Evolutionary conservation across 2,888 invertebrate genomes (phyloP), one percentile per base, ranked within the genome.

Genomic region (Apamea sordens): DNA sequence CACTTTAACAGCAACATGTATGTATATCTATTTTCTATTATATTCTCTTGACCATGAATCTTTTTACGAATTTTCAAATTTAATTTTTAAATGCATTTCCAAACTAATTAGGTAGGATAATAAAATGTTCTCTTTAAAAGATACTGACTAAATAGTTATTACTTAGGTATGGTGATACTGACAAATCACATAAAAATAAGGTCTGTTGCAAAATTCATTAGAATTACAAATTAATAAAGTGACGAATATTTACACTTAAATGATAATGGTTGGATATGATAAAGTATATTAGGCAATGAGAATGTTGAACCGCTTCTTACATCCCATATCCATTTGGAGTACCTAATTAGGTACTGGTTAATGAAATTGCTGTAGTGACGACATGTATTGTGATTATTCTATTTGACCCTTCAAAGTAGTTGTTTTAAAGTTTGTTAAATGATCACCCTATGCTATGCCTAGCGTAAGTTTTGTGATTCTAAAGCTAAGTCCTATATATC

Each of bases 401-500:
- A 92, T 93, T 92, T 93, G 93, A 92, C 91, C 94, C 92, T 92
- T 94, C 89, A 92, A 91, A 80, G 93, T 94, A 94, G 94, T 92
- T 92, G 92, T 93, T 94, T 94, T 89, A 89, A 92, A 92, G 90
- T 91, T 93, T 88, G 92, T 92, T 92, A 92, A 89, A 87, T 86
- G 89, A 92, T 92, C 90, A 91, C 92, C 92, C 87, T 92, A 93
- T 92, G 89, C 92, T 94, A 94, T 92, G 81, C 92, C 89, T 95
- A 95, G 93, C 89, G 92, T 95, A 94, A 94, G 93, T 92, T 93
- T 93, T 92, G 92, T 93, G 93, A 93, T 94, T 94, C 93, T 94
- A 94, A 95, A 92, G 91, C 92, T 95, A 92, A 93, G 93, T 93
- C 93, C 94, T 95, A 94, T 93, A 93, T 95, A 93, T 93, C 91